phyloP scores from a whole-genome alignment of 2,113 vertebrate species.

The Leptobrachium leishanense region DNA sequence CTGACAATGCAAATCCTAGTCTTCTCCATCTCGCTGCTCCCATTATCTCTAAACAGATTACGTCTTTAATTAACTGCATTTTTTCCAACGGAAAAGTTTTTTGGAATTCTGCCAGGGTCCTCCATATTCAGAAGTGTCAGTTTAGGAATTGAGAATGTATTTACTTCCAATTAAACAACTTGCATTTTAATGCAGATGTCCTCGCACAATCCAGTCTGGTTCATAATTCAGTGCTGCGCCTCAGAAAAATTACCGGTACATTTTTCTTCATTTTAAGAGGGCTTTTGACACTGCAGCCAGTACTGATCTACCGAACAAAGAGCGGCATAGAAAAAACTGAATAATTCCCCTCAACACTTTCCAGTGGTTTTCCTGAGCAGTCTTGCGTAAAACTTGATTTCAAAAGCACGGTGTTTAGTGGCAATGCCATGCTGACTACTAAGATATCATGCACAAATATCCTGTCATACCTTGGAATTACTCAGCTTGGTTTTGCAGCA shows the following conservation, averaged over 20 bases:
- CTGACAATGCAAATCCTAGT: background rate
- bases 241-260: slow-evolving; percentile 21
- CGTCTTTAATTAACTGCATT: slow-evolving; percentile 21
- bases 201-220: background rate
- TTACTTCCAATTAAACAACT: slow-evolving; percentile 19
- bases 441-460: no score
- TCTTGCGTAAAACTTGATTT: no score
- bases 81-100: slow-evolving; percentile 1
- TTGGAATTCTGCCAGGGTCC: slow-evolving; percentile 4
- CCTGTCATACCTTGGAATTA: no score
- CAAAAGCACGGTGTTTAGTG: no score
- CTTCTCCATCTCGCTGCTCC: slow-evolving; percentile 13
- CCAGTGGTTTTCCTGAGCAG: no score
- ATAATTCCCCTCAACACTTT: no score
- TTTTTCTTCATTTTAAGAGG: slow-evolving; percentile 17
- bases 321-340: background rate
- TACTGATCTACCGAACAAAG: background rate
- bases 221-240: background rate
- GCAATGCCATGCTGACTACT: no score
- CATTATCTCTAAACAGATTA: slow-evolving; percentile 23
- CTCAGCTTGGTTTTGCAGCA: no score
- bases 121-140: slow-evolving; percentile 18
- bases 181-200: slow-evolving; percentile 11
- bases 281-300: background rate
- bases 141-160: slow-evolving; percentile 12